A percentile compares a stretch with the other conserved stretches of the same genome.
phyloP scores from a whole-genome alignment of 64 coral and sea anemone genomes.

The Exaiptasia diaphana region DNA sequence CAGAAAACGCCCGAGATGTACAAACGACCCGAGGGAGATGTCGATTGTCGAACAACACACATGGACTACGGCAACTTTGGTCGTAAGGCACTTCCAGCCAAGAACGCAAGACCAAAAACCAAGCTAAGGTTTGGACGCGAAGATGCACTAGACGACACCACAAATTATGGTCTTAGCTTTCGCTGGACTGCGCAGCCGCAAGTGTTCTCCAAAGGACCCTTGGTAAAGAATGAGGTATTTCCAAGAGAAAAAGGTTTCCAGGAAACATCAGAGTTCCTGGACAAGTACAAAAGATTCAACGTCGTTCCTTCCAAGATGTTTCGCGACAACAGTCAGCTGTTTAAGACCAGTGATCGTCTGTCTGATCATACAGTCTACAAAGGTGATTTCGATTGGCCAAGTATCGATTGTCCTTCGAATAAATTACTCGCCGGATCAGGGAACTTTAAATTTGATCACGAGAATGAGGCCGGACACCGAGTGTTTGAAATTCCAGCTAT shows the following conservation, averaged over 20 bases:
- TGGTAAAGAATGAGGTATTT: constrained; percentile 77
- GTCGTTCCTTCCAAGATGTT: constrained; percentile 77
- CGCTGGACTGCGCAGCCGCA: constrained; percentile 53
- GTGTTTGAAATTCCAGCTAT: constrained; percentile 28
- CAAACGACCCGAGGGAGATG: constrained; percentile 61
- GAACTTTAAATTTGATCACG: constrained; percentile 65
- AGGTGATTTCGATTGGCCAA: constrained; percentile 67
- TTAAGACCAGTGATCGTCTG: constrained; percentile 67
- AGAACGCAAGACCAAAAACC: constrained; percentile 70
- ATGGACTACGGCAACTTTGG: constrained; percentile 89
- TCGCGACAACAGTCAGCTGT: constrained; percentile 78
- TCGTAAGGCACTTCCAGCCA: constrained; percentile 69
- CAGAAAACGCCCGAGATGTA: constrained; percentile 74
- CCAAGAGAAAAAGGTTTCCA: constrained; percentile 38
- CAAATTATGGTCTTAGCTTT: constrained; percentile 76
- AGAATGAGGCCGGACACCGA: constrained; percentile 79
- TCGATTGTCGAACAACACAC: constrained; percentile 70
- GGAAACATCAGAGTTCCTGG: constrained; percentile 70
- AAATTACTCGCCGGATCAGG: constrained; percentile 31
- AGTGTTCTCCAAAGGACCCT: constrained; percentile 49
- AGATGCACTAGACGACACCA: constrained; percentile 67
- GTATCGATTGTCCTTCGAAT: constrained; percentile 52
- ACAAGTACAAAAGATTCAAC: constrained; percentile 90
- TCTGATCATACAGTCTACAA: constrained; percentile 63
- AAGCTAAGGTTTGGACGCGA: constrained; percentile 86